phyloP scores from a whole-genome alignment of 2,888 invertebrate genomes.

The Caenorhabditis macrosperma region DNA sequence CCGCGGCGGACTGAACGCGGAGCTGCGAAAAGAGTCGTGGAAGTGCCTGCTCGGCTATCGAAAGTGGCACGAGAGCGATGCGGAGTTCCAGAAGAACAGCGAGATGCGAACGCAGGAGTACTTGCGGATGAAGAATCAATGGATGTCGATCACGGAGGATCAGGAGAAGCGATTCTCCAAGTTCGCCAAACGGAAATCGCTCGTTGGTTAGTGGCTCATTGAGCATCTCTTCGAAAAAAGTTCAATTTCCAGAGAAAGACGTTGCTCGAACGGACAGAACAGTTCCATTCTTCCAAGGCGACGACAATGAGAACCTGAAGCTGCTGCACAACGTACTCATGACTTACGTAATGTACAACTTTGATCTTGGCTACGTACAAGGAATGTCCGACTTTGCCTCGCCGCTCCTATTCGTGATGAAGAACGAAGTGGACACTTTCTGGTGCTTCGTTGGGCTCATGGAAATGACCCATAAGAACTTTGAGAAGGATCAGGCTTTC shows the following conservation, averaged over 20 bases:
- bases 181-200: conserved; percentile 91
- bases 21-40: conserved; percentile 90
- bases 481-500: conserved; percentile 95
- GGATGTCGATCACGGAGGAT: conserved; percentile 90
- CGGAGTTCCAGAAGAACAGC: conserved; percentile 86
- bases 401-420: conserved; percentile 90
- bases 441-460: conserved; percentile 99
- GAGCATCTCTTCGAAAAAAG: not conserved
- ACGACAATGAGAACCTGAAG: conserved; percentile 90
- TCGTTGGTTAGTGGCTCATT: conserved; percentile 85
- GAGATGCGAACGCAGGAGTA: conserved; percentile 84
- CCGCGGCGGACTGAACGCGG: conserved; percentile 69
- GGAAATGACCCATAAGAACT: conserved; percentile 93
- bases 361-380: conserved; percentile 91
- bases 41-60: conserved; percentile 93
- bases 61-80: conserved; percentile 88
- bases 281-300: conserved; percentile 92
- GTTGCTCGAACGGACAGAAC: conserved; percentile 95
- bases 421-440: conserved; percentile 95
- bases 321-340: conserved; percentile 92
- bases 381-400: conserved; percentile 98
- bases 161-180: conserved; percentile 92
- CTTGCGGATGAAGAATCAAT: conserved; percentile 90
- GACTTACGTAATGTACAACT: conserved; percentile 99
- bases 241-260: conserved; percentile 88